Evolutionary conservation across 2,797 vertebrate species (phyloP).

Genomic region (Dendrocincla fuliginosa): DNA sequence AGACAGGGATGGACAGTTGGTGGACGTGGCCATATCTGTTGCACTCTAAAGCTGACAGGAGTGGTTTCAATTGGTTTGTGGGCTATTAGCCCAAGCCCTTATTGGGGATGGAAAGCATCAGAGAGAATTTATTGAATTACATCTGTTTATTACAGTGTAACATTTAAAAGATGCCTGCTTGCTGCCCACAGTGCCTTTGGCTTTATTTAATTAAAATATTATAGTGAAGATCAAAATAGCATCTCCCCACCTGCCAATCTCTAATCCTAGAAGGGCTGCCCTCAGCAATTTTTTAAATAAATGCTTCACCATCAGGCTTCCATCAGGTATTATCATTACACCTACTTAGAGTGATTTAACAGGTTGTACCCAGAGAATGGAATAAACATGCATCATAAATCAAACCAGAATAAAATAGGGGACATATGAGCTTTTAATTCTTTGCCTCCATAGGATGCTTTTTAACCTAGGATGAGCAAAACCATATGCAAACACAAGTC

Average conservation of each 20-base stretch:
- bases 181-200: background rate
- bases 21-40: background rate
- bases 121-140: background rate
- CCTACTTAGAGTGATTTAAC: background rate
- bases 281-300: background rate
- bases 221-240: background rate
- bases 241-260: background rate
- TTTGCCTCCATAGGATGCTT: background rate
- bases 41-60: background rate
- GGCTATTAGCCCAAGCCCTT: background rate
- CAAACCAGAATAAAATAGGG: constrained; percentile 10
- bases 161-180: background rate
- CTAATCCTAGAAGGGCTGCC: background rate
- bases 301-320: background rate
- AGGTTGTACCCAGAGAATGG: background rate
- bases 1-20: background rate
- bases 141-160: background rate
- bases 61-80: background rate
- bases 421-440: background rate
- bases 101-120: background rate
- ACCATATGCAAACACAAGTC: background rate
- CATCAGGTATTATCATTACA: background rate
- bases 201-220: constrained; percentile 16
- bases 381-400: background rate
- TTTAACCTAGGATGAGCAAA: background rate